A percentile compares a stretch with the other conserved stretches of the same genome.
These are phyloP conservation scores for Trachelus stipa DNA, from an alignment of 2,888 invertebrate genomes.

Conservation along the genomic window DNA sequence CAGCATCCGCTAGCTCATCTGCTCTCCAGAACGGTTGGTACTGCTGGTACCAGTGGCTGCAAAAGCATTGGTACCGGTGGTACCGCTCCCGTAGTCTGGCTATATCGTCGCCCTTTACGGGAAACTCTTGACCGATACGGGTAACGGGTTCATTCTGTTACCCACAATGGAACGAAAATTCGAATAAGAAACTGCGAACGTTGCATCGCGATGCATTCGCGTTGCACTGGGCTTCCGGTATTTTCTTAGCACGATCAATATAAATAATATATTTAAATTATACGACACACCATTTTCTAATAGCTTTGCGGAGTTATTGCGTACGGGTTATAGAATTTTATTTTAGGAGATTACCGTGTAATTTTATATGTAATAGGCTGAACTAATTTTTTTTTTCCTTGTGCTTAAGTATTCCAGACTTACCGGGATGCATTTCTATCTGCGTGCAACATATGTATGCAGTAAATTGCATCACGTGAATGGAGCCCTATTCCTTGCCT, in stretches of 20 bases:
- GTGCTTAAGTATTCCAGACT: neutral
- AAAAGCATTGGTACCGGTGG: slow-evolving; percentile 10
- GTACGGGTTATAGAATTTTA: neutral
- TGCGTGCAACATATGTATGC: neutral
- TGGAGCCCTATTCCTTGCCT: slow-evolving; percentile 22
- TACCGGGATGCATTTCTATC: neutral
- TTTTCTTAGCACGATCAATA: neutral
- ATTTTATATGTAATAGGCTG: neutral
- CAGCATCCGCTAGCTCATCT: slow-evolving; percentile 12
- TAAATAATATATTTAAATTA: neutral
- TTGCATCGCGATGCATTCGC: neutral
- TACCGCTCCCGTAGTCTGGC: slow-evolving; percentile 6
- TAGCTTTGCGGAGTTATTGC: neutral
- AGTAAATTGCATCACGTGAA: slow-evolving; percentile 29
- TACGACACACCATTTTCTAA: neutral
- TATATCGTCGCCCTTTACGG: slow-evolving; percentile 50
- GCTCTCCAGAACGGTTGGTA: slow-evolving; percentile 6
- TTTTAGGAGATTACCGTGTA: neutral
- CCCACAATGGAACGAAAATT: neutral
- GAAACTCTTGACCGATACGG: slow-evolving; percentile 47
- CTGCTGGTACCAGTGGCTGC: slow-evolving; percentile 7
- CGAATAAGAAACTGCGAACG: neutral
- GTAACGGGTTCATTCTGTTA: slow-evolving; percentile 53
- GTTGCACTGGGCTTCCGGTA: neutral
- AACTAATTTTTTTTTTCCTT: neutral